phyloP scores from a whole-genome alignment of 2,113 vertebrate species.

The Pedetes capensis region DNA sequence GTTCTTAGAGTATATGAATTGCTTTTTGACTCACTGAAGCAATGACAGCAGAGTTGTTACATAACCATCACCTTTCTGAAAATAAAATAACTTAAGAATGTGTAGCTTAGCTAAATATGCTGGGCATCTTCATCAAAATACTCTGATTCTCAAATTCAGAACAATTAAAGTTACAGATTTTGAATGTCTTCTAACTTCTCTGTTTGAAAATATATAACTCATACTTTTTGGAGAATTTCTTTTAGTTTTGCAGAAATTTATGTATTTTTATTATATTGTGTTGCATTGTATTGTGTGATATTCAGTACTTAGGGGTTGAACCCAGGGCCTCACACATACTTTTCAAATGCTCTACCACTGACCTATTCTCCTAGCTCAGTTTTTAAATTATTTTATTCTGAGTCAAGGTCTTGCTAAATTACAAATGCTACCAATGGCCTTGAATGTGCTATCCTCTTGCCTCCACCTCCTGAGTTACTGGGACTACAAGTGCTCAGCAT shows the following conservation, averaged over 20 bases:
- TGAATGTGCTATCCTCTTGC: too few species aligned
- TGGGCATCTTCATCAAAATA: neutral
- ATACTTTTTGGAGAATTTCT: neutral
- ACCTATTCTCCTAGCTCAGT: too few species aligned
- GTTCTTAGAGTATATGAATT: neutral
- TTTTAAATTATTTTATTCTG: too few species aligned
- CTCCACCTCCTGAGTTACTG: too few species aligned
- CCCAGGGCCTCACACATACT: too few species aligned
- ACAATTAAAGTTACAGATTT: neutral
- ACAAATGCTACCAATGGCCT: too few species aligned
- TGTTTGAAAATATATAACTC: neutral
- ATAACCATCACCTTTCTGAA: neutral
- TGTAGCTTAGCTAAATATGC: neutral
- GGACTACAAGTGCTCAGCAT: too few species aligned
- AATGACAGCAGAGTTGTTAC: neutral
- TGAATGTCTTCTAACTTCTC: neutral
- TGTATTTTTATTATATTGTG: too few species aligned
- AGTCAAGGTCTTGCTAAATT: too few species aligned
- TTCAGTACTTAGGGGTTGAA: too few species aligned
- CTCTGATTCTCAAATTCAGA: neutral
- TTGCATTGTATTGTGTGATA: too few species aligned
- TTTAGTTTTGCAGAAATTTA: neutral
- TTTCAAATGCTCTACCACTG: too few species aligned
- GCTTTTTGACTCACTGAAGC: neutral
- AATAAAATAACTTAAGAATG: conserved; percentile 2